phyloP scores from a whole-genome alignment of 2,888 invertebrate species.

The Andrena bicolor region DNA sequence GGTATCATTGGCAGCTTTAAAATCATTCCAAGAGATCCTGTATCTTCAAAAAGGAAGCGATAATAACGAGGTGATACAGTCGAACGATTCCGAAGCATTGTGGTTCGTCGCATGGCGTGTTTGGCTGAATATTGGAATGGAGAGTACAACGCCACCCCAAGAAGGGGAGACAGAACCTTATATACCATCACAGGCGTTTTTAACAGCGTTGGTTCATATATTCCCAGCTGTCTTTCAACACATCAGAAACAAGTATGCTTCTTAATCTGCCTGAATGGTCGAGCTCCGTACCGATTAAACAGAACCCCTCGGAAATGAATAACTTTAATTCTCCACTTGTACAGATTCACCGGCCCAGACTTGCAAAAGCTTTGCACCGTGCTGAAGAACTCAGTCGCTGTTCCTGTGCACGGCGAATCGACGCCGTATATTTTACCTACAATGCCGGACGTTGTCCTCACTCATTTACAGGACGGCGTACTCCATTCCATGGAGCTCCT shows the following conservation, averaged over 20 bases:
- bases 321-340: slow-evolving; percentile 7
- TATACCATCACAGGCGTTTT: slow-evolving; percentile 96
- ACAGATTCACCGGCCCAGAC: slow-evolving; percentile 89
- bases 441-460: slow-evolving; percentile 92
- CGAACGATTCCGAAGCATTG: slow-evolving; percentile 87
- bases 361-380: slow-evolving; percentile 92
- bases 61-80: slow-evolving; percentile 80
- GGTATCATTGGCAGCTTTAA: slow-evolving; percentile 97
- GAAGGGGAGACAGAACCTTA: slow-evolving; percentile 88
- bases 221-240: slow-evolving; percentile 98
- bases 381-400: slow-evolving; percentile 91
- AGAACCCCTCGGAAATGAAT: slow-evolving; percentile 79
- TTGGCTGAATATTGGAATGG: slow-evolving; percentile 95
- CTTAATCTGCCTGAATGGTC: slow-evolving; percentile 84
- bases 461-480: slow-evolving; percentile 93
- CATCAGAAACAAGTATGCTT: slow-evolving; percentile 89
- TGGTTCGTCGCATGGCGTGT: slow-evolving; percentile 95
- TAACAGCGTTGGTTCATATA: slow-evolving; percentile 97
- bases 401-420: slow-evolving; percentile 93
- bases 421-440: slow-evolving; percentile 93
- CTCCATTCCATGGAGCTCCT: slow-evolving; percentile 95
- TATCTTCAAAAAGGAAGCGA: slow-evolving; percentile 88
- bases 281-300: slow-evolving; percentile 73
- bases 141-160: slow-evolving; percentile 89
- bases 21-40: slow-evolving; percentile 98